phyloP scores from a whole-genome alignment of 1,140 invertebrate species.

The Episyrphus balteatus region DNA sequence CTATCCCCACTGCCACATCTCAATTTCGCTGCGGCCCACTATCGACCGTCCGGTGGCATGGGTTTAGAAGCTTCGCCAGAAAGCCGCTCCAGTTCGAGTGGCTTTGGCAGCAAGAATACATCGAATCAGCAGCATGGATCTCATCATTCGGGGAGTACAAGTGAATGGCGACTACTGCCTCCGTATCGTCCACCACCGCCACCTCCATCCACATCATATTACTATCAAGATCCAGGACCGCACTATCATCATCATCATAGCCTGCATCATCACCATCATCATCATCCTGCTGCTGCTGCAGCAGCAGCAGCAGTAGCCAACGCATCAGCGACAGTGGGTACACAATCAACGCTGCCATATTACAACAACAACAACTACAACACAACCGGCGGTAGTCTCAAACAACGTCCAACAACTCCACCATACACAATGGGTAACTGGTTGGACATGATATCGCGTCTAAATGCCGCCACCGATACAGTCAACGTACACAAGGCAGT shows the following conservation, averaged over 20 bases:
- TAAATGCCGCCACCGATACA: constrained; percentile 40
- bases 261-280: not conserved
- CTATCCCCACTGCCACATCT: constrained; percentile 45
- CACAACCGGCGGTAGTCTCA: constrained; percentile 20
- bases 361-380: constrained; percentile 15
- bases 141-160: constrained; percentile 57
- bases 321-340: not conserved
- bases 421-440: constrained; percentile 49
- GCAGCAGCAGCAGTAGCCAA: constrained; percentile 12
- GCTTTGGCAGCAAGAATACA: constrained; percentile 87
- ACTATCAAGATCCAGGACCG: too few relatives aligned
- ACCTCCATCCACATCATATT: constrained; percentile 19
- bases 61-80: constrained; percentile 66
- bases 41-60: constrained; percentile 6
- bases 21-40: constrained; percentile 22
- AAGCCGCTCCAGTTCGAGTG: constrained; percentile 74
- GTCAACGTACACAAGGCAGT: constrained; percentile 42
- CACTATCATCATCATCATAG: not conserved
- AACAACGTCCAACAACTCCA: constrained; percentile 38
- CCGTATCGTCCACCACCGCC: constrained; percentile 58
- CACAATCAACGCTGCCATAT: not conserved
- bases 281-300: constrained; percentile 10
- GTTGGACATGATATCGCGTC: constrained; percentile 45
- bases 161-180: constrained; percentile 63
- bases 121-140: constrained; percentile 67